Percentiles rank a stretch among this genome's conserved stretches.
These are phyloP conservation scores for Miichthys miiuy DNA, from an alignment of 2,797 vertebrate species.

Conservation along the genomic window DNA sequence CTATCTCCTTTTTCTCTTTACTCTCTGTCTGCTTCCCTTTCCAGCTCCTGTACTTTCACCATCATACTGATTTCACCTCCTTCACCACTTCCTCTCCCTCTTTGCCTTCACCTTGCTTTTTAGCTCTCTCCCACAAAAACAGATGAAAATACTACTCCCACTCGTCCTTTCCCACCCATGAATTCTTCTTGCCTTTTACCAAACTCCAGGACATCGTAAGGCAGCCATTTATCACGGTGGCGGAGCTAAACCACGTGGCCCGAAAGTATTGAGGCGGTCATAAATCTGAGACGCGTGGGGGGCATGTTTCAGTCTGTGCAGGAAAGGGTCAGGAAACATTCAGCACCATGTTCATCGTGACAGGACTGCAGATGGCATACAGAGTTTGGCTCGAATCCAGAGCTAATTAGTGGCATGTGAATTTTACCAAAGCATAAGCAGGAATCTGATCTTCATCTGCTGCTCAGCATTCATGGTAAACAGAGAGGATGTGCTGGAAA, in stretches of 20 bases:
- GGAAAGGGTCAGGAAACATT: constrained; percentile 70
- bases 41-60: background rate
- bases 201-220: constrained; percentile 65
- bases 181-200: constrained; percentile 64
- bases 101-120: constrained; percentile 44
- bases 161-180: constrained; percentile 63
- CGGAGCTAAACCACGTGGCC: constrained; percentile 39
- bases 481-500: background rate
- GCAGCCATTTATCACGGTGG: constrained; percentile 68
- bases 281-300: constrained; percentile 69
- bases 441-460: constrained; percentile 38
- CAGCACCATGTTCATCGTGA: constrained; percentile 61
- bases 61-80: constrained; percentile 17
- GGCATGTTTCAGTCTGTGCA: constrained; percentile 63
- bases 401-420: constrained; percentile 55
- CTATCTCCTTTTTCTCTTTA: background rate
- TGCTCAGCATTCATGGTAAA: constrained; percentile 30
- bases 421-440: constrained; percentile 51
- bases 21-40: background rate
- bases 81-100: constrained; percentile 19
- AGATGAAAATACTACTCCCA: constrained; percentile 50
- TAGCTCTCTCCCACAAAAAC: constrained; percentile 30
- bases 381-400: constrained; percentile 57
- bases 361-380: constrained; percentile 60
- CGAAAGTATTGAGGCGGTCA: constrained; percentile 51